Evolutionary conservation across 2,888 invertebrate species (phyloP).

Genomic region (Prosopocoilus inquinatus): DNA sequence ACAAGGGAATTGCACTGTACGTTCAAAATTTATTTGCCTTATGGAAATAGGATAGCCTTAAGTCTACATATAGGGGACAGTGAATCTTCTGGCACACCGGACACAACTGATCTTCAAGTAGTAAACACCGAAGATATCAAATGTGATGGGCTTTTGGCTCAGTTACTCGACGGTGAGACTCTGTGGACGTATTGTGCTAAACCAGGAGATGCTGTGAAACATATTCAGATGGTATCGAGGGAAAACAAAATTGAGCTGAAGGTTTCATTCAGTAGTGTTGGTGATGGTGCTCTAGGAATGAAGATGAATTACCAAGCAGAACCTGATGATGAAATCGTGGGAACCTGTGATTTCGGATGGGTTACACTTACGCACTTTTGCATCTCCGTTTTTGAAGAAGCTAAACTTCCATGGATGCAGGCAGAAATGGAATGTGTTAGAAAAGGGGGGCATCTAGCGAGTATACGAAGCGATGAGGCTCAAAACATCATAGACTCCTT

Average conservation of each 20-base stretch:
- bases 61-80: slow-evolving; percentile 58
- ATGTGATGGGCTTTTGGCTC: slow-evolving; percentile 60
- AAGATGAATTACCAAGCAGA: slow-evolving; percentile 65
- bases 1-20: slow-evolving; percentile 62
- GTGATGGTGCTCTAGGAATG: slow-evolving; percentile 41
- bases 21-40: slow-evolving; percentile 68
- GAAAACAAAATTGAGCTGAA: slow-evolving; percentile 56
- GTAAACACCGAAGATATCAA: slow-evolving; percentile 40
- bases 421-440: slow-evolving; percentile 66
- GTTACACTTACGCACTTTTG: slow-evolving; percentile 66
- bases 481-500: slow-evolving; percentile 65
- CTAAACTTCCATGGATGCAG: slow-evolving; percentile 62
- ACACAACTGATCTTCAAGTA: slow-evolving; percentile 33
- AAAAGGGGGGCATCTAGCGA: slow-evolving; percentile 66
- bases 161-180: slow-evolving; percentile 58
- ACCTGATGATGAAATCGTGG: slow-evolving; percentile 60
- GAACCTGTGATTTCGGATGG: slow-evolving; percentile 71
- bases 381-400: slow-evolving; percentile 59
- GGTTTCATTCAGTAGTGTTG: slow-evolving; percentile 33
- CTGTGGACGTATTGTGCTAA: slow-evolving; percentile 62
- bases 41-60: slow-evolving; percentile 66
- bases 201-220: slow-evolving; percentile 57
- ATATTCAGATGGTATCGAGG: slow-evolving; percentile 61
- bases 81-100: slow-evolving; percentile 27
- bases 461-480: slow-evolving; percentile 62